Conservation (phyloP, 2,888 invertebrate species). For the Drosophila ezoana region DNA sequence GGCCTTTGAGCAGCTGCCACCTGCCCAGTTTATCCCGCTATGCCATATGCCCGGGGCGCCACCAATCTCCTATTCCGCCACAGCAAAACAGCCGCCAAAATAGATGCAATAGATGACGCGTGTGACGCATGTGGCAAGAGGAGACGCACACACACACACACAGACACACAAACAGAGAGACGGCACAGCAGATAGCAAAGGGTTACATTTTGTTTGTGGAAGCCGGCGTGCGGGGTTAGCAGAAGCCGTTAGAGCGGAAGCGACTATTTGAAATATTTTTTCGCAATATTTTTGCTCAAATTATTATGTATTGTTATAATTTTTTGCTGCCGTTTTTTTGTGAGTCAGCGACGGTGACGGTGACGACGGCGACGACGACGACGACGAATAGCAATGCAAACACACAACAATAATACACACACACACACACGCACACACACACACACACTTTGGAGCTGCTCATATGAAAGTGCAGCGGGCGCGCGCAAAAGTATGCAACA, state of each 20-base stretch:
- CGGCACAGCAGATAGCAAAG: slow-evolving; percentile 17
- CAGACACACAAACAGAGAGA: slow-evolving; percentile 9
- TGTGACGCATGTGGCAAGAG: slow-evolving; percentile 56
- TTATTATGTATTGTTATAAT: slow-evolving; percentile 79
- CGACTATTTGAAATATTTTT: slow-evolving; percentile 80
- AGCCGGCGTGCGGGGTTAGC: not conserved
- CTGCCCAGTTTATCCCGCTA: slow-evolving; percentile 21
- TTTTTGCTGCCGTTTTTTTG: slow-evolving; percentile 33
- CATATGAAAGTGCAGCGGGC: slow-evolving; percentile 47
- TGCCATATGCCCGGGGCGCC: not conserved
- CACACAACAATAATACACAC: slow-evolving; percentile 19
- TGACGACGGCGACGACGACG: slow-evolving; percentile 5
- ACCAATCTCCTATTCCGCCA: not conserved
- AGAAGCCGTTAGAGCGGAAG: slow-evolving; percentile 62
- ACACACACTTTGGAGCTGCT: slow-evolving; percentile 7
- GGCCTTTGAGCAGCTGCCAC: slow-evolving; percentile 49
- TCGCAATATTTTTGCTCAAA: slow-evolving; percentile 75
- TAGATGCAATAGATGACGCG: slow-evolving; percentile 78
- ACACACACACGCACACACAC: slow-evolving; percentile 7
- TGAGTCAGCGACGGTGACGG: slow-evolving; percentile 21
- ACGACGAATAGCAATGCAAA: slow-evolving; percentile 35
- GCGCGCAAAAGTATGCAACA: slow-evolving; percentile 57
- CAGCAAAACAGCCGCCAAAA: slow-evolving; percentile 55
- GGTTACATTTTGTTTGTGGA: slow-evolving; percentile 25
- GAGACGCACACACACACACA: slow-evolving; percentile 26